Conservation (phyloP, 2,113 vertebrate species). For the Ailurus styani region DNA sequence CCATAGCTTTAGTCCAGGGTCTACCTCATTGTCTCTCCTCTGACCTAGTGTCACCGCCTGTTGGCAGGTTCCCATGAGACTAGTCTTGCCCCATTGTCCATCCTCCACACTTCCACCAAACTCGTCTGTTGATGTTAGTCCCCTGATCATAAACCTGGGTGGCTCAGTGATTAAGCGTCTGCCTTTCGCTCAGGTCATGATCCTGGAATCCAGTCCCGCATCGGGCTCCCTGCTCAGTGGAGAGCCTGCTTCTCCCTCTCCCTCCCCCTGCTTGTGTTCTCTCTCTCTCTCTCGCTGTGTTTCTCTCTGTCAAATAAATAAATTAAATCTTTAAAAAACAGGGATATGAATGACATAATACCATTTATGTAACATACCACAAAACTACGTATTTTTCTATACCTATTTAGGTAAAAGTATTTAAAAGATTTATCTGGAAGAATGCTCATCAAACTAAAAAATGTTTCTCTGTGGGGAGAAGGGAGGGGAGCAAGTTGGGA, state of each 20-base stretch:
- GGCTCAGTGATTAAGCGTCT: not conserved
- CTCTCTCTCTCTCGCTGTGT: not conserved
- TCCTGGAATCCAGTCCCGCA: not conserved
- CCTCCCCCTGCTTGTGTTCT: not conserved
- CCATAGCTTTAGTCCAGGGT: not conserved
- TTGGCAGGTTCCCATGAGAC: not conserved
- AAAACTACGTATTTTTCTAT: not conserved
- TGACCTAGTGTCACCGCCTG: not conserved
- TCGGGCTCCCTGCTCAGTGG: not conserved
- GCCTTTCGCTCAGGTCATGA: not conserved
- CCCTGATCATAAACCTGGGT: not conserved
- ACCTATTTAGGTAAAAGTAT: constrained; percentile 3
- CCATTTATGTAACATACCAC: constrained; percentile 4
- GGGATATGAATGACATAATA: not conserved
- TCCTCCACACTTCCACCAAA: not conserved
- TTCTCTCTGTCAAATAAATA: not conserved
- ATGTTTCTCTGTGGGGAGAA: not conserved
- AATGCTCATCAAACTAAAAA: not conserved
- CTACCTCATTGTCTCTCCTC: not conserved
- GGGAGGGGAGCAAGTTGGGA: not conserved
- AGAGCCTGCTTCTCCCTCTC: not conserved
- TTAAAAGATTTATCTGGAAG: not conserved
- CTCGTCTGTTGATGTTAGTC: not conserved
- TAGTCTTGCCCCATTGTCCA: not conserved
- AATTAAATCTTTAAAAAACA: not conserved